A percentile compares a stretch with the other conserved stretches of the same genome.
These are phyloP conservation scores for Papilio polyxenes DNA, from an alignment of 1,140 invertebrate genomes.

Conservation along the genomic window DNA sequence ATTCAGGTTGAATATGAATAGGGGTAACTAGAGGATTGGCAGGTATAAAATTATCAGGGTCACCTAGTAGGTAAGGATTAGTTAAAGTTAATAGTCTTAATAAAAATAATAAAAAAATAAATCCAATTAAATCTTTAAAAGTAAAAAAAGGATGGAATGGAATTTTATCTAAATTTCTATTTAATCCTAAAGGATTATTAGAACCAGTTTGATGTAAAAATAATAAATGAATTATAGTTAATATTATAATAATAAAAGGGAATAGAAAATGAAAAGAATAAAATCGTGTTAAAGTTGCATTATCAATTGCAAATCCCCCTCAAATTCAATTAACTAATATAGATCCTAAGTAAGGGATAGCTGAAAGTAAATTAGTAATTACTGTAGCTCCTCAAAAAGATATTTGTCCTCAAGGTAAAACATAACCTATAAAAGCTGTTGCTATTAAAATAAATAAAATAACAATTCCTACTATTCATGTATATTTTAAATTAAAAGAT, in stretches of 20 bases:
- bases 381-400: conserved; percentile 87
- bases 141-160: conserved; percentile 83
- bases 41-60: conserved; percentile 86
- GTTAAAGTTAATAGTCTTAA: conserved; percentile 76
- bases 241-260: conserved; percentile 83
- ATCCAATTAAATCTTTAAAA: conserved; percentile 82
- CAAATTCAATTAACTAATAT: conserved; percentile 84
- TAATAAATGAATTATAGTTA: conserved; percentile 82
- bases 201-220: conserved; percentile 80
- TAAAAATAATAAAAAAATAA: conserved; percentile 79
- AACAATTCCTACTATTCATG: conserved; percentile 81
- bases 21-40: conserved; percentile 86
- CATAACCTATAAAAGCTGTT: conserved; percentile 86
- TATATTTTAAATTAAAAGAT: conserved; percentile 79
- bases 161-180: conserved; percentile 83
- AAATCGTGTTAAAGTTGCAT: conserved; percentile 86
- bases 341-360: conserved; percentile 83
- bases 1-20: conserved; percentile 87
- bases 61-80: conserved; percentile 82
- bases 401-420: conserved; percentile 87
- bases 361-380: conserved; percentile 86
- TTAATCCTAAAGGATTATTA: conserved; percentile 82
- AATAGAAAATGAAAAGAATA: conserved; percentile 87
- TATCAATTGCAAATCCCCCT: conserved; percentile 86
- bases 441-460: conserved; percentile 84